Conservation (phyloP, 2,797 vertebrate genomes). For the Urosaurus nigricauda region DNA sequence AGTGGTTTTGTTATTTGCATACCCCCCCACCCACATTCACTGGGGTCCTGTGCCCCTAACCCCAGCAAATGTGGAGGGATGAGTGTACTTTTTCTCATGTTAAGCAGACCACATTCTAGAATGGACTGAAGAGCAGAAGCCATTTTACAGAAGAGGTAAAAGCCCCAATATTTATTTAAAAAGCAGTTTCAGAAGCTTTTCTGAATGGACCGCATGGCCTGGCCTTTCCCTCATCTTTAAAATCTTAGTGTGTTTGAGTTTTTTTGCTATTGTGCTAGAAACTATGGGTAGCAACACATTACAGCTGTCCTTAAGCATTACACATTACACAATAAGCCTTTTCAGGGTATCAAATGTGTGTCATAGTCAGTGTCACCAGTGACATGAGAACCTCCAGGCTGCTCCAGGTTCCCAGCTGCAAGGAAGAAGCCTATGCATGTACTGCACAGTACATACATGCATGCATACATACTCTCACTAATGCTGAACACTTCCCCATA, state of each 20-base stretch:
- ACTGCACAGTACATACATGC: background rate
- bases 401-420: background rate
- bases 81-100: background rate
- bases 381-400: background rate
- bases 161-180: background rate
- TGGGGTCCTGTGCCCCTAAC: too few relatives aligned
- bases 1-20: too few relatives aligned
- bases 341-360: background rate
- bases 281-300: background rate
- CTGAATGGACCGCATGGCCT: background rate
- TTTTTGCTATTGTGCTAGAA: background rate
- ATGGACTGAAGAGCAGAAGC: background rate
- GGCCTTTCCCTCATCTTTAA: background rate
- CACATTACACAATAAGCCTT: conserved; percentile 23
- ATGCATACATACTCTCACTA: background rate
- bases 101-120: background rate
- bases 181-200: background rate
- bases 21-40: too few relatives aligned
- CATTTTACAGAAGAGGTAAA: background rate
- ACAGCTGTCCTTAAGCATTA: conserved; percentile 3
- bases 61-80: background rate
- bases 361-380: background rate
- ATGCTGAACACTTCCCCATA: background rate
- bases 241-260: background rate
- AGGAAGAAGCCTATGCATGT: background rate